These are phyloP conservation scores for Drosophila virilis DNA, from an alignment of 1,140 invertebrate species.

Conservation along the genomic window DNA sequence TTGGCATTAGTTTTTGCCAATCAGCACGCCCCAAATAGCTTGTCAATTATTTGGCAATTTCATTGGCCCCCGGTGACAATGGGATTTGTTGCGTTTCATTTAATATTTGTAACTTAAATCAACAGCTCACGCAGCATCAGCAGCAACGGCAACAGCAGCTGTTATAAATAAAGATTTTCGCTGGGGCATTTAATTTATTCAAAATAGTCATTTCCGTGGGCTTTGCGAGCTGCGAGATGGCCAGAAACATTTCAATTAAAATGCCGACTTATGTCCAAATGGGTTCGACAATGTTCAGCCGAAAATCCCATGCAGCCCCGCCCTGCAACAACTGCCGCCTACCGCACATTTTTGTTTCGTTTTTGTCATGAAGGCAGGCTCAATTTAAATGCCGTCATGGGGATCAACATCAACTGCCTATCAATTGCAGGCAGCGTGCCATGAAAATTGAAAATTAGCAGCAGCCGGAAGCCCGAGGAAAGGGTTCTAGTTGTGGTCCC, in stretches of 20 bases:
- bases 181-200: conserved; percentile 71
- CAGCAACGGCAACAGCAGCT: conserved; percentile 41
- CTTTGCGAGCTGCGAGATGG: conserved; percentile 15
- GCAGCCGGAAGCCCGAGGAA: conserved; percentile 12
- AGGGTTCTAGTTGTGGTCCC: conserved; percentile 23
- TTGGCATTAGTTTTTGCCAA: conserved; percentile 80
- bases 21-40: conserved; percentile 79
- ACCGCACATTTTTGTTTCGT: conserved; percentile 2
- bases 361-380: conserved; percentile 14
- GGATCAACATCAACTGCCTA: conserved; percentile 74
- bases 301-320: conserved; percentile 13
- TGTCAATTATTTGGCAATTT: conserved; percentile 82
- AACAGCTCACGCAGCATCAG: conserved; percentile 20
- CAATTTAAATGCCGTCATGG: conserved; percentile 77
- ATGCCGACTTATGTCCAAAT: conserved; percentile 72
- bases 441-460: conserved; percentile 79
- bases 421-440: conserved; percentile 66
- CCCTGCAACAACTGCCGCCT: too few species aligned
- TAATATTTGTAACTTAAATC: conserved; percentile 65
- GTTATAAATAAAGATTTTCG: conserved; percentile 80
- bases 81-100: conserved; percentile 78
- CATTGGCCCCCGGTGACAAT: conserved; percentile 75
- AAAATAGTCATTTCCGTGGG: conserved; percentile 76
- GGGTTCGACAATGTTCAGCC: conserved; percentile 26
- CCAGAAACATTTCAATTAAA: conserved; percentile 65